Evolutionary conservation across 2,113 vertebrate species (phyloP).

Genomic region (Mormoops blainvillei): DNA sequence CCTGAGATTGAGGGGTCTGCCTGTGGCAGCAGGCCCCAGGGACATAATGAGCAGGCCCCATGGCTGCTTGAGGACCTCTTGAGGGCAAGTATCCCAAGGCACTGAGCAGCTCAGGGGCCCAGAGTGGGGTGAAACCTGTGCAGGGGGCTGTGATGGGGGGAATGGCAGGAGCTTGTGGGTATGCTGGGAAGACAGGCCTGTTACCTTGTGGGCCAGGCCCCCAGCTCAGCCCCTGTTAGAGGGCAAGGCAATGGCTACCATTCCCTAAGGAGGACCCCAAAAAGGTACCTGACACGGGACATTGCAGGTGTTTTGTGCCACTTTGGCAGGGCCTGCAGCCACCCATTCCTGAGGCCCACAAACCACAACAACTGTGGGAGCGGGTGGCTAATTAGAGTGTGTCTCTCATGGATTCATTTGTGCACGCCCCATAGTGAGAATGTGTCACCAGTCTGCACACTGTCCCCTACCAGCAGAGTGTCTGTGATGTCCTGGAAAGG

Average conservation of each 20-base stretch:
- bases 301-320: neutral
- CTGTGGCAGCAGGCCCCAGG: neutral
- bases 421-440: neutral
- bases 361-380: neutral
- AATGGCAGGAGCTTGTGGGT: neutral
- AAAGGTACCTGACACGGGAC: neutral
- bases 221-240: neutral
- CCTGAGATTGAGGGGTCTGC: neutral
- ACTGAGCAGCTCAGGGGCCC: neutral
- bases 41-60: neutral
- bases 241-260: neutral
- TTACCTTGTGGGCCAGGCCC: neutral
- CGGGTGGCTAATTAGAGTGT: neutral
- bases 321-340: neutral
- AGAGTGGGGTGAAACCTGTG: neutral
- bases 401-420: neutral
- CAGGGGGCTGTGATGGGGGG: neutral
- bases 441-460: neutral
- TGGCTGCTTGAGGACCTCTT: neutral
- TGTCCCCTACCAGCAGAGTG: neutral
- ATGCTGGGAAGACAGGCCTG: neutral
- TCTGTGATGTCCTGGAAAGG: neutral
- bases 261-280: neutral
- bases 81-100: neutral
- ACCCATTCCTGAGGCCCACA: accelerated